phyloP scores from a whole-genome alignment of 1,140 invertebrate species.

The Calycopis cecrops region DNA sequence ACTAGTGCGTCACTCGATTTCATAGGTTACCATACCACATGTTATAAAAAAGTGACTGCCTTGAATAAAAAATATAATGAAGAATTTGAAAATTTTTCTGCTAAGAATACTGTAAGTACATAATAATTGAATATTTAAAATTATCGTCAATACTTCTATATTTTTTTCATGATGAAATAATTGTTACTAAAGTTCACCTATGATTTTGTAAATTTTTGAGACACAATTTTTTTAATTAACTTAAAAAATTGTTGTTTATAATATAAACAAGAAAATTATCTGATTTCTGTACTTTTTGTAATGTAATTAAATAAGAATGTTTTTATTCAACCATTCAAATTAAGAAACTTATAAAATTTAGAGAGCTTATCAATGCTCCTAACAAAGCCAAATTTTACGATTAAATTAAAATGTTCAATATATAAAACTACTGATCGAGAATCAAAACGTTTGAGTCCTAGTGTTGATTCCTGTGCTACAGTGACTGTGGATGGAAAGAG shows the following conservation, averaged over 20 bases:
- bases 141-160: conserved; percentile 18
- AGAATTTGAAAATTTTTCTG: conserved; percentile 16
- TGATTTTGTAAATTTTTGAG: conserved; percentile 24
- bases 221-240: conserved; percentile 21
- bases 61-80: conserved; percentile 22
- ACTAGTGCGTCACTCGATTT: conserved; percentile 19
- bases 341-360: conserved; percentile 13
- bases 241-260: conserved; percentile 18
- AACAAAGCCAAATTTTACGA: too few species aligned
- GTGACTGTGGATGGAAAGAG: conserved; percentile 21
- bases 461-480: conserved; percentile 25
- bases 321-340: conserved; percentile 14
- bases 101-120: conserved; percentile 22
- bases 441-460: conserved; percentile 17
- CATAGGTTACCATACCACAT: too few species aligned
- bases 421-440: conserved; percentile 9
- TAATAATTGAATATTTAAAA: conserved; percentile 22
- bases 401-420: too few species aligned
- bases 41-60: too few species aligned
- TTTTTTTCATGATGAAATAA: conserved; percentile 21
- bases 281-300: conserved; percentile 15
- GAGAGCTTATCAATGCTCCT: too few species aligned
- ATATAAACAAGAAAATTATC: conserved; percentile 17
- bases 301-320: conserved; percentile 7
- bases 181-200: conserved; percentile 22